Evolutionary conservation across 1,140 invertebrate genomes (phyloP), one percentile per base, ranked within the genome.

Genomic region (Drosophila bocki): DNA sequence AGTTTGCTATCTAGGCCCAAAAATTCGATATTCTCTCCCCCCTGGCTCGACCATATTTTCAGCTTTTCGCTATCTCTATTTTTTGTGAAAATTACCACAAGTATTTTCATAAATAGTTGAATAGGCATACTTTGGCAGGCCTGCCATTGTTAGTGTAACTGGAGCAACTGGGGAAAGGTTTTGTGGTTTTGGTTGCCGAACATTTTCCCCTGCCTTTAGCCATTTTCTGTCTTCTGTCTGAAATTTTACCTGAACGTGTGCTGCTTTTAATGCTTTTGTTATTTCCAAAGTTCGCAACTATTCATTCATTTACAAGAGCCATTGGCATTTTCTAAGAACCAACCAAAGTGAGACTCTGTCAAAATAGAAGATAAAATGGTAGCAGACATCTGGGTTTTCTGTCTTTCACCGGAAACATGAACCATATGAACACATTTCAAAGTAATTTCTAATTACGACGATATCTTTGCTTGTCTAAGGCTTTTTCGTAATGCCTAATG

Each of bases 101-200:
- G 75, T 81, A 90, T 90, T 90, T 90, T 91, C 78, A 90, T 90
- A 85, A 90, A 90, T 90, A 85, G 70, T 90, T 88, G 78, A 90
- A 90, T 88, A 90, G 77, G 76, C 68, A 77, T 69, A 81, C 75
- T 70, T 78, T 75, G 60, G 45, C 62, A 58, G 42, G 47, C 44
- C 60, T 58, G 45, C 45, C 54, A 69, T 72, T 64, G 51, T 37
- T 75, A 44, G 29, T 50, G 50, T 39, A 67, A 54, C 41, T 58
- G 19, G 57, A 47, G 44, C 54, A 58, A 58, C 61, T 51, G 48
- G 44, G 47, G n/a, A 53, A 45, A 47, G 78, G 67, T 74, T 80
- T 85, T 74, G 68, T 75, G 82, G 82, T 51, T 62, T 78, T 37
- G 59, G 58, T 67, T 80, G 60, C 44, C 56, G 39, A 78, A 71